phyloP scores from a whole-genome alignment of 2,888 invertebrate species.

The Pteria penguin region DNA sequence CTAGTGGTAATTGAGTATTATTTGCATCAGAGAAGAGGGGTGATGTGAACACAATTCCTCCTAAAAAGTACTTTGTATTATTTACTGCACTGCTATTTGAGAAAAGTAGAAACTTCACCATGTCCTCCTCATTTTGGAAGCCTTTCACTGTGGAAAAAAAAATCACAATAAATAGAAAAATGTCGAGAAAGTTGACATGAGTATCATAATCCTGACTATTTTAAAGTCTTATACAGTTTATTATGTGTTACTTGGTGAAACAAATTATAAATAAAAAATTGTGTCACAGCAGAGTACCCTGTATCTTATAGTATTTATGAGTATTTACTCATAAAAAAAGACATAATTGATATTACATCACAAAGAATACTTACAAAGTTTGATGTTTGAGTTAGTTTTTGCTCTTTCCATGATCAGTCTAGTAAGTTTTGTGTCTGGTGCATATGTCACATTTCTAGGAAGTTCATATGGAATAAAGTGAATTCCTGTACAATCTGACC shows the following conservation, averaged over 20 bases:
- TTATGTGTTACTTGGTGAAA: too few species aligned
- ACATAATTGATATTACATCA: too few species aligned
- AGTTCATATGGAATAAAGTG: neutral
- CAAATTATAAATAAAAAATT: too few species aligned
- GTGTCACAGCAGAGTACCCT: too few species aligned
- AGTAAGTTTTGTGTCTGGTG: constrained; percentile 57
- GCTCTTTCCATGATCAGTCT: constrained; percentile 55
- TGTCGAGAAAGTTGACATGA: too few species aligned
- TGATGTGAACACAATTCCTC: constrained; percentile 65
- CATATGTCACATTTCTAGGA: constrained; percentile 57
- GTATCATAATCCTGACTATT: too few species aligned
- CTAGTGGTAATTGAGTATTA: constrained; percentile 34
- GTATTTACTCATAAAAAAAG: too few species aligned
- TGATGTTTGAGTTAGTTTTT: too few species aligned
- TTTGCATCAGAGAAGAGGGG: constrained; percentile 17
- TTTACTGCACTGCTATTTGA: constrained; percentile 62
- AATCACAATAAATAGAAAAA: neutral
- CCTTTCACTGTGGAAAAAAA: constrained; percentile 61
- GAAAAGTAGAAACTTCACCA: constrained; percentile 76
- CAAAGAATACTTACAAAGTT: too few species aligned
- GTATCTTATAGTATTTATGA: too few species aligned
- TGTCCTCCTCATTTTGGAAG: constrained; percentile 77
- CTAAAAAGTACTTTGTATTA: constrained; percentile 55
- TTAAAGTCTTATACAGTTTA: too few species aligned
- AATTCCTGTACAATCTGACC: constrained; percentile 61